Evolutionary conservation across 1,140 invertebrate genomes (phyloP).

Genomic region (Leptinotarsa defecta): DNA sequence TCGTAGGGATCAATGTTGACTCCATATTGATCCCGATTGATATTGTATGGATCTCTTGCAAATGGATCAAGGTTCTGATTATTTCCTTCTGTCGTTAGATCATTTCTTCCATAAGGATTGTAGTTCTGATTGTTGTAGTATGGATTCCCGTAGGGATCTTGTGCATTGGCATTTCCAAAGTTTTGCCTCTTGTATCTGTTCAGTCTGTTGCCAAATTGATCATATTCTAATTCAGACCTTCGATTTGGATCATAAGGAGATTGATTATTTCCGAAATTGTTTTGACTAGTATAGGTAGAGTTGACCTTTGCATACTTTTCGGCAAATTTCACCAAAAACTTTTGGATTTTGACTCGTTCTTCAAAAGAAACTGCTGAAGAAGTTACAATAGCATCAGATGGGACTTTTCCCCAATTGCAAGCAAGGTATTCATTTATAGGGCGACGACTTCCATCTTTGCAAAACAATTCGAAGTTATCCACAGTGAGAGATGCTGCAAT

Average conservation of each 20-base stretch:
- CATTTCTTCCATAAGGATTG: conserved; percentile 32
- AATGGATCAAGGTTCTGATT: conserved; percentile 41
- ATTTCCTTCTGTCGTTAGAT: neutral
- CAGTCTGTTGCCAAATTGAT: conserved; percentile 20
- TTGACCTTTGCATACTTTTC: conserved; percentile 54
- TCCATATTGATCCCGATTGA: conserved; percentile 51
- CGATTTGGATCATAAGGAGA: conserved; percentile 28
- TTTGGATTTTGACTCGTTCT: conserved; percentile 65
- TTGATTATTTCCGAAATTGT: conserved; percentile 23
- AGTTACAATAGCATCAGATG: conserved; percentile 85
- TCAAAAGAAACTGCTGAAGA: conserved; percentile 74
- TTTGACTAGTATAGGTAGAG: conserved; percentile 15
- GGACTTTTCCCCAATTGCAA: conserved; percentile 89
- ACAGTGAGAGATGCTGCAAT: conserved; percentile 62
- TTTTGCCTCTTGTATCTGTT: conserved; percentile 44
- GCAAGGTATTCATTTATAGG: conserved; percentile 71
- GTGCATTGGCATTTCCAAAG: conserved; percentile 38
- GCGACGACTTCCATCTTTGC: conserved; percentile 76
- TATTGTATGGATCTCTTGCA: conserved; percentile 43
- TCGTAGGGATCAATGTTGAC: conserved; percentile 51
- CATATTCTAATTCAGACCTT: conserved; percentile 2
- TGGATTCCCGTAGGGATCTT: conserved; percentile 33
- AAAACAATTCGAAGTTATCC: conserved; percentile 83
- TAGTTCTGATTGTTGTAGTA: conserved; percentile 36
- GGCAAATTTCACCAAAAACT: conserved; percentile 62